Percentiles rank a stretch among this genome's conserved stretches.
Conservation (phyloP, 2,113 vertebrate genomes). For the Xerus inauris region DNA sequence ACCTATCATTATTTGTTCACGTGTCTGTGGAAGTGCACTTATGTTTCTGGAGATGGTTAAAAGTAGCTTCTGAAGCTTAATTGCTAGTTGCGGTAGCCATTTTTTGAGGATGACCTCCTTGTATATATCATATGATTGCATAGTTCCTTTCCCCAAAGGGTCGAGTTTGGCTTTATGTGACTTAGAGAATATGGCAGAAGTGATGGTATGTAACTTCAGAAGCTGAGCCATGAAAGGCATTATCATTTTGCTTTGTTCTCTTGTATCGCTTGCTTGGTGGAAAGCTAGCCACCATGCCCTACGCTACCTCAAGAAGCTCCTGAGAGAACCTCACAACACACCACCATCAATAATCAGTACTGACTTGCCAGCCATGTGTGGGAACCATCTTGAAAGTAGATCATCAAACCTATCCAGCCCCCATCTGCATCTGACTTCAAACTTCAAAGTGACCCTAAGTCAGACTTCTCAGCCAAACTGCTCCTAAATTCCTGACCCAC, state of each 20-base stretch:
- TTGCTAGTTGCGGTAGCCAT: background rate
- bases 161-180: background rate
- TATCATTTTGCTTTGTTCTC: background rate
- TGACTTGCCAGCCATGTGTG: background rate
- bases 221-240: background rate
- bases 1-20: background rate
- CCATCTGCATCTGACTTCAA: background rate
- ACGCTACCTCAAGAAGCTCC: background rate
- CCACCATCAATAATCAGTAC: background rate
- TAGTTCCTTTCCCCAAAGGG: background rate
- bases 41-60: background rate
- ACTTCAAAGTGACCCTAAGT: background rate
- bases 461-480: background rate
- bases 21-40: background rate
- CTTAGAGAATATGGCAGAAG: background rate
- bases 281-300: background rate
- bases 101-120: background rate
- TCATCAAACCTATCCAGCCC: background rate
- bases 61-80: background rate
- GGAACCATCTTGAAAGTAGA: background rate
- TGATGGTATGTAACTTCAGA: background rate
- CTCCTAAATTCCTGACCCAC: background rate
- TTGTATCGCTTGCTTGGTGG: background rate
- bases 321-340: background rate
- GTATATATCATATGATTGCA: rapidly evolving